Base-by-base conservation (phyloP, 1,140 invertebrate species). In the Drosophila kurseongensis region DNA sequence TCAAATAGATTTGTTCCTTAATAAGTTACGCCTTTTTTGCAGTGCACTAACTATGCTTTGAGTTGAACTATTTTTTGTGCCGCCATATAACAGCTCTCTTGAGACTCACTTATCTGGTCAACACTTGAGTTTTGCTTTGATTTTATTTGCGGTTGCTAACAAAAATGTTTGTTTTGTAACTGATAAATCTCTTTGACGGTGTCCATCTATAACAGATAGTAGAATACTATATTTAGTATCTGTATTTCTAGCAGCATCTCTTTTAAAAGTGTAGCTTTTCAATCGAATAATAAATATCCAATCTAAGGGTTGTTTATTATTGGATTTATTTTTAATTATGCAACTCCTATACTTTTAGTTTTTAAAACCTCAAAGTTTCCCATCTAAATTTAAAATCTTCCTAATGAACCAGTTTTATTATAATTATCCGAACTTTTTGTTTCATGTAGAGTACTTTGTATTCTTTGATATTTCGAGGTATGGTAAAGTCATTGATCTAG, bases 101-200 rank as follows among this genome's bases (percentile, higher is more conserved):
- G 69, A 74, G 69, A 48, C 41, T 36, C 45, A 57, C 44, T 71
- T 71, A 71, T 71, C 65, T 71, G 27, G 16, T 44, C 45, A 50
- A 16, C 67, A 71, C 67, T 71, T 57, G 36, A 71, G 65, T 23
- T 56, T 27, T 69, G 42, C 48, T 65, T 75, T 59, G 59, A 55
- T 63, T 57, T 48, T 16, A 69, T 71, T 71, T 71, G 63, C 45
- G 60, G 60, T 50, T 67, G 41, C 12, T 16, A 47, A 32, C 23
- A 9, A 18, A 56, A 71, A 47, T 71, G 52, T 69, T 57, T 69
- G 40, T 1, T 47, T 38, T 67, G 59, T 10, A 48, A 50, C 14
- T 65, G 63, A 65, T 48, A 38, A 32, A 62, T 62, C 54, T 59
- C 0, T 55, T 16, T 62, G 51, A 44, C 0, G 14, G 2, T 18